Conservation (phyloP, 1,140 invertebrate species). For the Propsilocerus akamusi region DNA sequence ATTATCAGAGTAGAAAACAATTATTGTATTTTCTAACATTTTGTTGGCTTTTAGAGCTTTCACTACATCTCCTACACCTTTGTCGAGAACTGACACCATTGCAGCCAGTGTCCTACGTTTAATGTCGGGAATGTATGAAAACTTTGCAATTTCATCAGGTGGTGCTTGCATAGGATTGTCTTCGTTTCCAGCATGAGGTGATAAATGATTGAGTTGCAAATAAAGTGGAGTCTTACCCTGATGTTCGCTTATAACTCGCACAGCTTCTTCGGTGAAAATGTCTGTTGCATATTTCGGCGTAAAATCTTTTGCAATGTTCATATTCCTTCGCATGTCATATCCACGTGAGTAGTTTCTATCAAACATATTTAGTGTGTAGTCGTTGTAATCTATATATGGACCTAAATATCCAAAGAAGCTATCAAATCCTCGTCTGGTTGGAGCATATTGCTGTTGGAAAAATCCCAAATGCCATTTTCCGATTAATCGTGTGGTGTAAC, state of each 20-base stretch:
- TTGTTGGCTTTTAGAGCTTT: constrained; percentile 39
- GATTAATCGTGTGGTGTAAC: constrained; percentile 65
- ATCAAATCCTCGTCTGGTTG: constrained; percentile 65
- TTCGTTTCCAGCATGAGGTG: constrained; percentile 53
- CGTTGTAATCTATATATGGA: constrained; percentile 67
- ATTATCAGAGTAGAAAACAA: constrained; percentile 58
- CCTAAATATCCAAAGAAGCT: constrained; percentile 69
- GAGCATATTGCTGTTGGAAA: constrained; percentile 49
- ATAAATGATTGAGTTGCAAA: constrained; percentile 60
- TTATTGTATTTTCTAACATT: constrained; percentile 43
- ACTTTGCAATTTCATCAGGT: constrained; percentile 47
- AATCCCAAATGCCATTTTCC: constrained; percentile 88
- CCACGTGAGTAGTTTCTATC: background rate
- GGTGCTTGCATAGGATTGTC: constrained; percentile 58
- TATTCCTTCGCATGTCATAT: constrained; percentile 8
- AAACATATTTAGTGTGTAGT: constrained; percentile 36
- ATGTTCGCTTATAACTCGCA: constrained; percentile 46
- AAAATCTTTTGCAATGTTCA: constrained; percentile 33
- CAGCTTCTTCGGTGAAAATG: constrained; percentile 51
- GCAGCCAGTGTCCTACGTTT: constrained; percentile 62
- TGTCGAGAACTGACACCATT: constrained; percentile 71
- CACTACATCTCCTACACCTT: constrained; percentile 60
- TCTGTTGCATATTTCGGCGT: constrained; percentile 56
- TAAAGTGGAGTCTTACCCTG: constrained; percentile 42
- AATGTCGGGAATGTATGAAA: constrained; percentile 51